phyloP scores from a whole-genome alignment of 2,888 invertebrate species.

The Drepanosiphum platanoidis region DNA sequence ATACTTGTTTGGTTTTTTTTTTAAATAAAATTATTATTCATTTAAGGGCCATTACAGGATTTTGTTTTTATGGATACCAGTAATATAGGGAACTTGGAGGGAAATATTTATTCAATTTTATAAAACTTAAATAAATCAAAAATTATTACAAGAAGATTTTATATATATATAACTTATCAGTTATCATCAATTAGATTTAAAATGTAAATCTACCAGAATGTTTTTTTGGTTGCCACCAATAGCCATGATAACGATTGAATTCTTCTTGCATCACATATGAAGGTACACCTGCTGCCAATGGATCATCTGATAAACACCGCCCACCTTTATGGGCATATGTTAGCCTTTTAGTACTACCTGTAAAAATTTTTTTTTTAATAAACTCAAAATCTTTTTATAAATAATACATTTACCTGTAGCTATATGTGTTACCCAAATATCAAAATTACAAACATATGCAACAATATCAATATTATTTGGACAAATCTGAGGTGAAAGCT shows the following conservation, averaged over 20 bases:
- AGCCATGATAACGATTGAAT: conserved; percentile 94
- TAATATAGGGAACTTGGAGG: no score
- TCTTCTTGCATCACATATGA: conserved; percentile 99
- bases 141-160: no score
- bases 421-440: conserved; percentile 87
- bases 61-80: no score
- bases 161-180: no score
- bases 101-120: no score
- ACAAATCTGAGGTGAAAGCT: conserved; percentile 85
- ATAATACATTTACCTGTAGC: conserved; percentile 66
- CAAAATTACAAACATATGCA: conserved; percentile 89
- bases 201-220: conserved; percentile 38
- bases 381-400: not conserved
- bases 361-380: conserved; percentile 39
- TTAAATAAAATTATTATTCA: no score
- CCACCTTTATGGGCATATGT: conserved; percentile 78
- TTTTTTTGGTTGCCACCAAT: conserved; percentile 87
- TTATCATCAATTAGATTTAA: no score
- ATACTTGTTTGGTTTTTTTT: no score
- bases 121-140: no score
- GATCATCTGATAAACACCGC: conserved; percentile 80
- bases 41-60: no score
- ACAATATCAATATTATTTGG: conserved; percentile 83
- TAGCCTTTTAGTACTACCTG: conserved; percentile 77
- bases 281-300: conserved; percentile 91